A percentile compares a stretch with the other conserved stretches of the same genome.
phyloP scores from a whole-genome alignment of 1,140 invertebrate genomes.

The Drosophila tani region DNA sequence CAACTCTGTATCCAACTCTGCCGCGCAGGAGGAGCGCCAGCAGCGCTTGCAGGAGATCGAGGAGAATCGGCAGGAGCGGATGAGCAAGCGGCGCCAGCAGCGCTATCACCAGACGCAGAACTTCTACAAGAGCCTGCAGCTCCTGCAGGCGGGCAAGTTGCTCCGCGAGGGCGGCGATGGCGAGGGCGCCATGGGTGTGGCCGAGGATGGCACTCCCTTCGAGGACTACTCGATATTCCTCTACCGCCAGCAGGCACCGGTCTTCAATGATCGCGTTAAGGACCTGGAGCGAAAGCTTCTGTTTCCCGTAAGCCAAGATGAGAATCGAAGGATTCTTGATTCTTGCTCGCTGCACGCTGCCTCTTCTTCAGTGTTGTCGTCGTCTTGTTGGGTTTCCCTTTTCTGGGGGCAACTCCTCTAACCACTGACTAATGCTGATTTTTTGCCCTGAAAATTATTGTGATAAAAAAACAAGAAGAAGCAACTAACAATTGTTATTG shows the following conservation, averaged over 20 bases:
- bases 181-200: conserved; percentile 49
- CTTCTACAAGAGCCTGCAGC: conserved; percentile 91
- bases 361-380: conserved; percentile 43
- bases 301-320: conserved; percentile 88
- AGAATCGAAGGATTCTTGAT: conserved; percentile 26
- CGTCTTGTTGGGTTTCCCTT: conserved; percentile 21
- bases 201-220: conserved; percentile 86
- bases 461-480: conserved; percentile 1
- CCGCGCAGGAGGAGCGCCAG: conserved; percentile 88
- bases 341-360: conserved; percentile 17
- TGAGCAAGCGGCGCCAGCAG: conserved; percentile 88
- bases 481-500: conserved; percentile 8
- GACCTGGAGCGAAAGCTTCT: conserved; percentile 91
- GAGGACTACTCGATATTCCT: conserved; percentile 91
- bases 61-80: conserved; percentile 88
- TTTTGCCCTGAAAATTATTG: neutral
- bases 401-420: conserved; percentile 15
- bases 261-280: conserved; percentile 92
- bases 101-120: conserved; percentile 89
- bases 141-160: conserved; percentile 88
- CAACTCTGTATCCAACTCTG: conserved; percentile 55
- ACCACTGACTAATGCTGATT: conserved; percentile 29
- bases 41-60: conserved; percentile 89
- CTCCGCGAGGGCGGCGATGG: conserved; percentile 84
- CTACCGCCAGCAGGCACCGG: conserved; percentile 90